Conservation (phyloP, 2,113 vertebrate genomes). For the Prietella phreatophila region DNA sequence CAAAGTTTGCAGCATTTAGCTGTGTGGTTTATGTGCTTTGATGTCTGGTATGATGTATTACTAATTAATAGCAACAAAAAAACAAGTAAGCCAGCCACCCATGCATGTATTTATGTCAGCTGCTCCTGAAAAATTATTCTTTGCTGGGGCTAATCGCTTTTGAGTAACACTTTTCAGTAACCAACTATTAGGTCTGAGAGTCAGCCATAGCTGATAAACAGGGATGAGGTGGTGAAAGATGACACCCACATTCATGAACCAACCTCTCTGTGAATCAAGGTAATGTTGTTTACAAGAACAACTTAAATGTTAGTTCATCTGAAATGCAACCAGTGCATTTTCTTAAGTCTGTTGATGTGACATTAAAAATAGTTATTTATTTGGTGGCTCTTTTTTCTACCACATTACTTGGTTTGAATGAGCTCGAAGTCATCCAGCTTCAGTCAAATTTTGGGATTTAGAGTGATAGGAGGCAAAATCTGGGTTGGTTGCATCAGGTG, state of each 20-base stretch:
- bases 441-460: not conserved
- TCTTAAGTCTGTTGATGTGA: not conserved
- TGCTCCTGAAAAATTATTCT: not conserved
- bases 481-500: not conserved
- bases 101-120: not conserved
- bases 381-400: not conserved
- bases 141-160: not conserved
- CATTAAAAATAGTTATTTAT: not conserved
- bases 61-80: constrained; percentile 11
- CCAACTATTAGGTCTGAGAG: not conserved
- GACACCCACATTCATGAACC: not conserved
- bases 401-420: not conserved
- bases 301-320: not conserved
- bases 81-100: not conserved
- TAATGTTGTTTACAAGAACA: not conserved
- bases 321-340: not conserved
- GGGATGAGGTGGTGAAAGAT: not conserved
- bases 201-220: not conserved
- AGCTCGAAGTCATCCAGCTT: not conserved
- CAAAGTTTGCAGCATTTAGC: not conserved
- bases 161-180: not conserved
- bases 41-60: constrained; percentile 13
- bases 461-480: not conserved
- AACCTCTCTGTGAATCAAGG: not conserved
- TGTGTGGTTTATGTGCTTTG: not conserved